Base-by-base conservation (phyloP, 1,140 invertebrate species). In the Diorhabda elongata region DNA sequence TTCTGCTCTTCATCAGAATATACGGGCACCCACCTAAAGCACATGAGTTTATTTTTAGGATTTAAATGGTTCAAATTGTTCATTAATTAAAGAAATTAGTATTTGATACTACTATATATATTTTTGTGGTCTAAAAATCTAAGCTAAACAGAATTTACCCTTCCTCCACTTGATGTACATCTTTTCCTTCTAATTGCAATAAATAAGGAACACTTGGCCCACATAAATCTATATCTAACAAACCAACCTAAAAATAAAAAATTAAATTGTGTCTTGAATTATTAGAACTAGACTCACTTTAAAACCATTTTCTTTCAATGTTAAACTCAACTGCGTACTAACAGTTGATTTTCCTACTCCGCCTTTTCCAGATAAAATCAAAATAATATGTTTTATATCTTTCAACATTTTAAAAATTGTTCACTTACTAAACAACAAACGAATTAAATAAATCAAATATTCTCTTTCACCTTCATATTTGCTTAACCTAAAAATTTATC, bases 301-400 rank as follows among this genome's bases (percentile, higher is more conserved):
- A 81, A 89, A 92, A 58, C 92, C 93, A 66, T 82, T 84, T 80
- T 92, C 87, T 80, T 90, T 90, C 11, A 98, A 82, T 26, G 91
- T 89, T 69, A 97, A 82, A 2, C 96, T 93, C 52, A 99, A 78
- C 63, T 96, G 87, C 0, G 92, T 90, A 44, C 95, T 94, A n/a
- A 98, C 86, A 11, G 95, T 97, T 74, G 93, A 96, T 83, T 98
- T 99, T 8, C 97, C 97, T 43, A 99, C 97, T 58, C 97, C 97
- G 2, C 97, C 97, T 86, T 99, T 99, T 0, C 97, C 97, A 5
- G 97, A 98, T 7, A 99, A 83, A 9, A 99, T 86, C 41, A 99
- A 81, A 69, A 98, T 88, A 82, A 98, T 96, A 77, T 96, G 86
- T 80, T 92, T 94, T 0, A 98, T 92, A 73, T 84, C 84, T n/a